A percentile compares a stretch with the other conserved stretches of the same genome.
These are phyloP conservation scores for Mohoua ochrocephala DNA, from an alignment of 2,113 vertebrate genomes.

Conservation along the genomic window DNA sequence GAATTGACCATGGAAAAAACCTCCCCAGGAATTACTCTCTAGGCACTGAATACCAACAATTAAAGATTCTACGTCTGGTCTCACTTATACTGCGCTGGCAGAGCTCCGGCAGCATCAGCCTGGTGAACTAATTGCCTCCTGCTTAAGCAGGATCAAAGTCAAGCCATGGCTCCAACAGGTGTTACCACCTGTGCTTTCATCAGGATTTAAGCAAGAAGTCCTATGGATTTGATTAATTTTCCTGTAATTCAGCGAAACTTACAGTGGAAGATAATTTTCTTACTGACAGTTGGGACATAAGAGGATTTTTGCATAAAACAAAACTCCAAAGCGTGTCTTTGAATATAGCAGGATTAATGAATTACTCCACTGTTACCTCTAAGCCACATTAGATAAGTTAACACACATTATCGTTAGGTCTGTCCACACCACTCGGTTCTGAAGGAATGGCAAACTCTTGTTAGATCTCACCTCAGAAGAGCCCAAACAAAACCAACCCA, in stretches of 20 bases:
- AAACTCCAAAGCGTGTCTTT: background rate
- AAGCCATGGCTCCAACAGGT: background rate
- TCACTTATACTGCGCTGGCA: background rate
- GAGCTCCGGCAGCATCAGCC: background rate
- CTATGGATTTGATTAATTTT: background rate
- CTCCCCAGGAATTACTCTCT: background rate
- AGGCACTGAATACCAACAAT: background rate
- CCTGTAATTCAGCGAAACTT: background rate
- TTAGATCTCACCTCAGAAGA: background rate
- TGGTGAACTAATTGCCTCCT: background rate
- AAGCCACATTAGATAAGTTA: background rate
- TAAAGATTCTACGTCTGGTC: background rate
- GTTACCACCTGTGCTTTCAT: background rate
- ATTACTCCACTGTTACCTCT: background rate
- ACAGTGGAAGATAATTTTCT: background rate
- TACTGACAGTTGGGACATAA: background rate
- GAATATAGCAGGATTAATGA: background rate
- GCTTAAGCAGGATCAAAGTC: background rate
- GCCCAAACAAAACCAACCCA: background rate
- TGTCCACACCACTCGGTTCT: background rate
- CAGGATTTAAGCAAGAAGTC: background rate
- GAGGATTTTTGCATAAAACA: background rate
- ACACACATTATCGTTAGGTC: background rate
- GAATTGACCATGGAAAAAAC: background rate
- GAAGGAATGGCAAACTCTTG: background rate